phyloP scores from a whole-genome alignment of 2,797 vertebrate species.

The Hippoglossus hippoglossus region DNA sequence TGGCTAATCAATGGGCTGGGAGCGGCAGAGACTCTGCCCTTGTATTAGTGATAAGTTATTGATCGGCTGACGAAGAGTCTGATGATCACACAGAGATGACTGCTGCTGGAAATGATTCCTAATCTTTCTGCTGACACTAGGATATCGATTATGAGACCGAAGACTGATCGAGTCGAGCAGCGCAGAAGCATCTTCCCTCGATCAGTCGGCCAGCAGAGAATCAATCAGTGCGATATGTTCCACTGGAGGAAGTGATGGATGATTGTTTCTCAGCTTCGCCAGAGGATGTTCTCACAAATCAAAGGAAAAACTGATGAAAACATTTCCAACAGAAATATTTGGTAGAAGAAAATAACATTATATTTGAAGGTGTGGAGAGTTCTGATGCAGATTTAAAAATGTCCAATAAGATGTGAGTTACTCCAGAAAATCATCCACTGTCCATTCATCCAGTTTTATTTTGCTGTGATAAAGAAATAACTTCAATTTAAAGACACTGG shows the following conservation, averaged over 20 bases:
- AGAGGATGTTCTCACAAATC: background rate
- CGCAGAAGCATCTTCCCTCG: background rate
- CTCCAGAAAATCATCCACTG: no score
- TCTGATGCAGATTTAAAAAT: no score
- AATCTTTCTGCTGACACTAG: constrained; percentile 45
- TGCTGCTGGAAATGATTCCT: constrained; percentile 37
- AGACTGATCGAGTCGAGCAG: constrained; percentile 21
- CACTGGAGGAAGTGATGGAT: constrained; percentile 1
- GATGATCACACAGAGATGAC: constrained; percentile 31
- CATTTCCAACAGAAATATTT: background rate
- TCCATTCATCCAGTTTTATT: no score
- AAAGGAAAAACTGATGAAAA: background rate
- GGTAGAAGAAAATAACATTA: no score
- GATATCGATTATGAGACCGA: constrained; percentile 38
- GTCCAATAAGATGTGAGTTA: no score
- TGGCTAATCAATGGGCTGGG: constrained; percentile 29
- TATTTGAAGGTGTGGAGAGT: no score
- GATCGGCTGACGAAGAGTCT: constrained; percentile 23
- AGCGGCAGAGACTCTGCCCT: constrained; percentile 6
- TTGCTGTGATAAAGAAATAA: no score
- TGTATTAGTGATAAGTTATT: constrained; percentile 38
- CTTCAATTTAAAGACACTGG: background rate
- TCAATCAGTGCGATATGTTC: constrained; percentile 11
- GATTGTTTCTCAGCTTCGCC: background rate
- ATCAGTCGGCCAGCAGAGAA: constrained; percentile 8